Evolutionary conservation across 64 coral and sea anemone genomes (phyloP), one percentile per base, ranked within the genome.

Genomic region (Montipora cactus): DNA sequence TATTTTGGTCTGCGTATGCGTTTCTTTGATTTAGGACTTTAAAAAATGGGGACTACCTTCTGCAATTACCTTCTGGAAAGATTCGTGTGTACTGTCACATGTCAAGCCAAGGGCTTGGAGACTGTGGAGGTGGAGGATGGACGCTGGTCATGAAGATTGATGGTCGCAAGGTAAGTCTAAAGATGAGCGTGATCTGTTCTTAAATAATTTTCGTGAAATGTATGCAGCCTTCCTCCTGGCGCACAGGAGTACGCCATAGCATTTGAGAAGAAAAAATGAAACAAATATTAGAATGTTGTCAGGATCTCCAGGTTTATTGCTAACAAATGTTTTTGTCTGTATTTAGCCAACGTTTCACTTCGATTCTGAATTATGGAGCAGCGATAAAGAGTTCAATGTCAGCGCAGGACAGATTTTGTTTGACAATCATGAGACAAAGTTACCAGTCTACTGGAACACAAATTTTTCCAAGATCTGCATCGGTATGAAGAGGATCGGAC

Each of bases 381-480:
- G 62, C 72, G 78, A 78, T 3, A 8, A 14, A 3, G 73, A 67
- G 49, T 89, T 74, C 49, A 72, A 73, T 4, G 15, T 61, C 25
- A 12, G 49, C 14, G 87, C n/a, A 44, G 87, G 87, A 3, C 28
- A 74, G 51, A 50, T 46, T 59, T 70, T 70, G 45, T 19, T 89
- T 12, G 51, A 44, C n/a, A 72, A 89, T 2, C 74, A 76, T 6
- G 87, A 89, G 68, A 89, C 66, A 53, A 89, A 89, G 75, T 79
- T 89, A 69, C 51, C 71, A 11, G n/a, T 57, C 14, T 89, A 77
- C 51, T 89, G 87, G 87, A 89, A 62, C 53, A 76, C 47, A 14
- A 5, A 73, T 9, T 89, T 89, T 74, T 22, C 47, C 8, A 79
- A 89, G 45, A 61, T 89, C 50, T 89, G 87, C 22, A 48, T 89